Percentiles rank a stretch among this genome's conserved stretches.
Evolutionary conservation across 2,888 invertebrate species (phyloP).

Genomic region (Drosophila falleni): DNA sequence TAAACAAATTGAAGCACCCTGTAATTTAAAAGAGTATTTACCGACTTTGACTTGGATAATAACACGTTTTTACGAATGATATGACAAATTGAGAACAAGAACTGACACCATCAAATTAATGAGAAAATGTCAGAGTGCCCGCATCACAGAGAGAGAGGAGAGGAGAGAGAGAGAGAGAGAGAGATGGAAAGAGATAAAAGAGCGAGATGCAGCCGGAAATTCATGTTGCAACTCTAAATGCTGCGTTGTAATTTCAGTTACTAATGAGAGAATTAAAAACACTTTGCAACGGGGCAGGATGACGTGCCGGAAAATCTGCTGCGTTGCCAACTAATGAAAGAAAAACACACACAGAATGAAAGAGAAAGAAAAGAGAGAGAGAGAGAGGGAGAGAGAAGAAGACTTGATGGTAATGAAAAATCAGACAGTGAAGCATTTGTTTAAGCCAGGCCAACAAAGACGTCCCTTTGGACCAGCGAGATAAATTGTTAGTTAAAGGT

Average conservation of each 20-base stretch:
- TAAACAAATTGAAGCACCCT: constrained; percentile 5
- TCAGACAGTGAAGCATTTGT: constrained; percentile 66
- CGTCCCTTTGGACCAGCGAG: constrained; percentile 67
- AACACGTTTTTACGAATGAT: constrained; percentile 38
- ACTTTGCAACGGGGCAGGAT: constrained; percentile 68
- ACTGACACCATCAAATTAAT: constrained; percentile 51
- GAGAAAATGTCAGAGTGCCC: constrained; percentile 43
- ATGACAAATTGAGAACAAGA: constrained; percentile 65
- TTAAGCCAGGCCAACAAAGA: constrained; percentile 59
- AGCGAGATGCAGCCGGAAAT: constrained; percentile 38
- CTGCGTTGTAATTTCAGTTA: constrained; percentile 73
- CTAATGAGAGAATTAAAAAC: constrained; percentile 81
- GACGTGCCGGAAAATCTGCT: constrained; percentile 43
- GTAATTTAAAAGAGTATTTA: constrained; percentile 18
- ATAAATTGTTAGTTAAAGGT: constrained; percentile 77
- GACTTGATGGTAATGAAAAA: constrained; percentile 69
- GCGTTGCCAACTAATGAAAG: constrained; percentile 69
- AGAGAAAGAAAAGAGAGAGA: constrained; percentile 13
- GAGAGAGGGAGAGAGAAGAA: constrained; percentile 28
- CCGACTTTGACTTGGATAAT: constrained; percentile 32
- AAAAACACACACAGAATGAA: constrained; percentile 57
- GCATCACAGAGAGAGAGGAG: constrained; percentile 27
- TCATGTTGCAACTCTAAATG: constrained; percentile 33
- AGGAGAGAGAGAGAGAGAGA: constrained; percentile 5
- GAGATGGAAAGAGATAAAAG: constrained; percentile 10